These are phyloP conservation scores for Pogonomyrmex barbatus DNA, from an alignment of 1,140 invertebrate genomes.

Conservation along the genomic window DNA sequence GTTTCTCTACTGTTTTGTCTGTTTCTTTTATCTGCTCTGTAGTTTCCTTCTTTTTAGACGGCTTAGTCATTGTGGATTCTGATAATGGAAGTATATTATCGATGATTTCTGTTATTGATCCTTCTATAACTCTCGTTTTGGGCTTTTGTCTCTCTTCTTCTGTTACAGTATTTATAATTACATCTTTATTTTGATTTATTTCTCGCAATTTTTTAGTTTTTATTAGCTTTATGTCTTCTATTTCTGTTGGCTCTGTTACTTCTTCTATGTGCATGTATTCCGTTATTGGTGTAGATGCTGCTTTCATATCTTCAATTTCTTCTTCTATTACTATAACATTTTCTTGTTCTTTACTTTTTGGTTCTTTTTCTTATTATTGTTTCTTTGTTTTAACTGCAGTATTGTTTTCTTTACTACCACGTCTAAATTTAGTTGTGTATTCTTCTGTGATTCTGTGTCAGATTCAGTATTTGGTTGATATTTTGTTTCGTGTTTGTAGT, in stretches of 20 bases:
- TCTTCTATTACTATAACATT: conserved; percentile 83
- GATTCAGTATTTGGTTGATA: conserved; percentile 78
- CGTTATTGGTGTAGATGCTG: conserved; percentile 82
- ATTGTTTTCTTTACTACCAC: conserved; percentile 84
- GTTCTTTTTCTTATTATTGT: conserved; percentile 81
- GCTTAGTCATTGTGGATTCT: too few species aligned
- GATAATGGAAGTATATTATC: too few species aligned
- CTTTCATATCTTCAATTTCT: conserved; percentile 81
- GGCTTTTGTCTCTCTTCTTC: too few species aligned
- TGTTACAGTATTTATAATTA: too few species aligned
- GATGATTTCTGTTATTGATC: too few species aligned
- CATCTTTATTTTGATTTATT: not conserved
- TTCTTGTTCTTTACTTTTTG: conserved; percentile 69
- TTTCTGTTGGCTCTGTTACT: conserved; percentile 72
- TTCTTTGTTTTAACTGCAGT: conserved; percentile 83
- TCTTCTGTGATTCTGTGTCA: conserved; percentile 84
- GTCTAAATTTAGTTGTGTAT: conserved; percentile 83
- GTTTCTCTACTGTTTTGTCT: conserved; percentile 52
- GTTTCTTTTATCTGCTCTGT: not conserved
- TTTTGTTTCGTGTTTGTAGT: conserved; percentile 84
- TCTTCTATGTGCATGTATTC: conserved; percentile 84
- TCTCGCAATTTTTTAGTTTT: conserved; percentile 72
- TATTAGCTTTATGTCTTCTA: conserved; percentile 70
- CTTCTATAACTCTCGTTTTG: too few species aligned
- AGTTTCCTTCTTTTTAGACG: too few species aligned